These are phyloP conservation scores for Galbula dea DNA, from an alignment of 2,113 vertebrate species.

Conservation along the genomic window DNA sequence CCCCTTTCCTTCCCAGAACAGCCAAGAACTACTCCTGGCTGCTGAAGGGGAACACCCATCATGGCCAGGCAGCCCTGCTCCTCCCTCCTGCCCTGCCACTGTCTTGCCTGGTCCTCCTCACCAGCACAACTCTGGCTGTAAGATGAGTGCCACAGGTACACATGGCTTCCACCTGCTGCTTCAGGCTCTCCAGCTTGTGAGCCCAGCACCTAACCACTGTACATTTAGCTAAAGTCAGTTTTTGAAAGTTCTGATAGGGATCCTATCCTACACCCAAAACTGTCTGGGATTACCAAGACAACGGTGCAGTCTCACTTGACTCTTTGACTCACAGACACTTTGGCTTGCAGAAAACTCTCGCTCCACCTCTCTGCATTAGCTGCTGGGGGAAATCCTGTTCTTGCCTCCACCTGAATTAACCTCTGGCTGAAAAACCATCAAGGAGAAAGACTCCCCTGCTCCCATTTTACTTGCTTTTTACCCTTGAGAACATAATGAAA, in stretches of 20 bases:
- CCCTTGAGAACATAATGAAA: neutral
- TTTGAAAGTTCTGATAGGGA: neutral
- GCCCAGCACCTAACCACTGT: neutral
- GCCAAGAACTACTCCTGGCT: constrained; percentile 9
- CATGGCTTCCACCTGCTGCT: neutral
- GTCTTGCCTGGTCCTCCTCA: fast-evolving
- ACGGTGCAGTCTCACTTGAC: neutral
- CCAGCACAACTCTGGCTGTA: fast-evolving
- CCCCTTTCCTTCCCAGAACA: neutral
- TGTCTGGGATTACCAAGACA: neutral
- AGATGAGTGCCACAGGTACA: neutral
- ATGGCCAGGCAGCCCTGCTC: neutral
- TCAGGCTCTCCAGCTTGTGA: neutral
- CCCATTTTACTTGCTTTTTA: neutral
- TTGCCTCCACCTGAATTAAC: neutral
- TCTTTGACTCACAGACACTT: neutral
- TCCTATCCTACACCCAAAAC: neutral
- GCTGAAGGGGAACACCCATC: neutral
- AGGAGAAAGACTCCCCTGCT: neutral
- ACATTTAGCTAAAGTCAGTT: neutral
- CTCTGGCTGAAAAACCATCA: neutral
- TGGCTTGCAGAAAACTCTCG: neutral
- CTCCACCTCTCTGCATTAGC: neutral
- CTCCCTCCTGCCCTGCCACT: neutral
- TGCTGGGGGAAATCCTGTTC: neutral